Conservation (phyloP, 1,140 invertebrate genomes). For the Calycopis cecrops region DNA sequence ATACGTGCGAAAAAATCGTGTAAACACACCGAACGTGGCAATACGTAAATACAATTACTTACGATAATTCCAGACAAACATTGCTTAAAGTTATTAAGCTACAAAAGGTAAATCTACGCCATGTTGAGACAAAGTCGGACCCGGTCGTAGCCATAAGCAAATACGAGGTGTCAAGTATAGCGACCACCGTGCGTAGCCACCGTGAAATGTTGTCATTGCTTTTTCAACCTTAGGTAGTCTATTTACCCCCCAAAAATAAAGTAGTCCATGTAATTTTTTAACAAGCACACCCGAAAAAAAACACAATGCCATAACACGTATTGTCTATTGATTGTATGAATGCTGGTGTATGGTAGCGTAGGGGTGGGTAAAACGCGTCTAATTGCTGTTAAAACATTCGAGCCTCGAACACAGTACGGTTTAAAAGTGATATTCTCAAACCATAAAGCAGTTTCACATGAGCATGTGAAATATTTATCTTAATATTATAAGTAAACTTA, state of each 20-base stretch:
- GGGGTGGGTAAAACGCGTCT: conserved; percentile 60
- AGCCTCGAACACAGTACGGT: conserved; percentile 59
- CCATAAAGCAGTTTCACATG: conserved; percentile 72
- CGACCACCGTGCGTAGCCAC: conserved; percentile 40
- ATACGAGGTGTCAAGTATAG: conserved; percentile 39
- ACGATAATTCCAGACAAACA: background rate
- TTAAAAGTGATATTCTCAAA: conserved; percentile 71
- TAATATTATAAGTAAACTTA: conserved; percentile 74
- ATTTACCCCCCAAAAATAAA: conserved; percentile 66
- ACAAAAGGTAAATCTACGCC: background rate
- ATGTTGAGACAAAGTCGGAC: background rate
- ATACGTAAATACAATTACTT: background rate
- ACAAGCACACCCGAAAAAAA: conserved; percentile 63
- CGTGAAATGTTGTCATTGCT: conserved; percentile 42
- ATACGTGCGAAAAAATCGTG: background rate
- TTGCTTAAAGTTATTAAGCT: background rate
- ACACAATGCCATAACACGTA: conserved; percentile 33
- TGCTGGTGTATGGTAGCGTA: conserved; percentile 44
- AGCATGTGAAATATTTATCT: conserved; percentile 71
- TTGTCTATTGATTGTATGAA: conserved; percentile 16
- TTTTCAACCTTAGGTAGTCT: conserved; percentile 58
- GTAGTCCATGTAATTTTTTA: conserved; percentile 63
- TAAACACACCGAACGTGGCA: background rate
- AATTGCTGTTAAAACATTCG: conserved; percentile 71
- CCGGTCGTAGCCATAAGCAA: conserved; percentile 18